These are phyloP conservation scores for Caprella mutica DNA, from an alignment of 2,888 invertebrate genomes.

Conservation along the genomic window DNA sequence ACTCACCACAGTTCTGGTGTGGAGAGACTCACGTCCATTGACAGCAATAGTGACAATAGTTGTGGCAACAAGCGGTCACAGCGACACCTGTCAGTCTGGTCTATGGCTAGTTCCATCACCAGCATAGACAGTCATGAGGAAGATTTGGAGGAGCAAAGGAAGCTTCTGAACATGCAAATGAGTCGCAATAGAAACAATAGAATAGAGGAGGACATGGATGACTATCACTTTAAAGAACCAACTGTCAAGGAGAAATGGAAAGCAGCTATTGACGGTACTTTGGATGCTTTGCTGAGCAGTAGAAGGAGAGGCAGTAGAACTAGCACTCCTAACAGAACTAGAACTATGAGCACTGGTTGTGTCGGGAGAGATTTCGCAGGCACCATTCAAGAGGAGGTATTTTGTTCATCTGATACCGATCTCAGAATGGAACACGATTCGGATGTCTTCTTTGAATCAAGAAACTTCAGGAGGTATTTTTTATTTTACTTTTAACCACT, in stretches of 20 bases:
- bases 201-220: background rate
- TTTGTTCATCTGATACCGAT: too few relatives aligned
- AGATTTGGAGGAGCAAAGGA: constrained; percentile 23
- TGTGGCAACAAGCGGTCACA: background rate
- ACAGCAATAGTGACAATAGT: background rate
- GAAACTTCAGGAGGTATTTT: too few relatives aligned
- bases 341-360: background rate
- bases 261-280: too few relatives aligned
- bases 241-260: background rate
- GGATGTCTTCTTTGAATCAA: too few relatives aligned
- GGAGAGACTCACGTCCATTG: background rate
- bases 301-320: background rate
- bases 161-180: constrained; percentile 9
- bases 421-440: too few relatives aligned
- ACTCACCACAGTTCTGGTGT: background rate
- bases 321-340: constrained; percentile 4
- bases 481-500: too few relatives aligned
- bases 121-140: constrained; percentile 30
- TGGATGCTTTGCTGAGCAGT: too few relatives aligned
- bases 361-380: background rate
- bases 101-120: constrained; percentile 28
- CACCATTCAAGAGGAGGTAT: constrained; percentile 5
- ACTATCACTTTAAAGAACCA: background rate
- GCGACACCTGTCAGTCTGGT: constrained; percentile 11
- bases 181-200: constrained; percentile 6